Evolutionary conservation across 2,113 vertebrate genomes (phyloP), one percentile per base, ranked within the genome.

Genomic region (Dendrocopos noguchii): DNA sequence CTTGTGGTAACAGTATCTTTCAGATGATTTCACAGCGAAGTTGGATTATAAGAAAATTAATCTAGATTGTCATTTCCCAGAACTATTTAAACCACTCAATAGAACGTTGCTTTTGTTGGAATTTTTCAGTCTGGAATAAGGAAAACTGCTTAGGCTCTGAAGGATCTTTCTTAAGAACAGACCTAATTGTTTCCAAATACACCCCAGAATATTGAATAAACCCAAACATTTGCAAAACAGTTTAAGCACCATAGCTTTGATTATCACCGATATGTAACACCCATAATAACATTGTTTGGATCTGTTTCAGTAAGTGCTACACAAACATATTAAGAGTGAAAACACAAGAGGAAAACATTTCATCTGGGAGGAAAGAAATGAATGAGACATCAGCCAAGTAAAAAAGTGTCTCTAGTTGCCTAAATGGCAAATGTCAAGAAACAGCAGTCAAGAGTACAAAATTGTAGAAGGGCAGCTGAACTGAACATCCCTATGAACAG

Each of bases 181-280:
- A 84, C 13, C 61, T 77, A 85, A 90, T 65, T 83, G 53, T 80
- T 94, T 91, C 70, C 71, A 95, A 95, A 91, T 56, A 94, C 24
- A 85, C 44, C 72, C 89, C 77, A 71, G 87, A 80, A 84, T 17
- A 80, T 47, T 39, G n/a, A 71, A 34, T 36, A 93, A 94, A 95
- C 53, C 7, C 34, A 91, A 95, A 84, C 47, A 42, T 85, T 83
- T 65, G 67, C 50, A 65, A 87, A 92, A 57, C 0, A 1, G 44
- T 80, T 91, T 67, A 91, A 83, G 65, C 33, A 93, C 47, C 46
- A 71, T 18, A 65, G 47, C 64, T 89, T 93, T 94, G 77, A 91
- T 84, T 91, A 89, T 53, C 78, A 77, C 36, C 85, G 84, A 91
- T 84, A 83, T 42, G 8, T 64, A 93, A 87, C 76, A 85, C 59